Conservation (phyloP, 2,797 vertebrate species). For the Acridotheres tristis region DNA sequence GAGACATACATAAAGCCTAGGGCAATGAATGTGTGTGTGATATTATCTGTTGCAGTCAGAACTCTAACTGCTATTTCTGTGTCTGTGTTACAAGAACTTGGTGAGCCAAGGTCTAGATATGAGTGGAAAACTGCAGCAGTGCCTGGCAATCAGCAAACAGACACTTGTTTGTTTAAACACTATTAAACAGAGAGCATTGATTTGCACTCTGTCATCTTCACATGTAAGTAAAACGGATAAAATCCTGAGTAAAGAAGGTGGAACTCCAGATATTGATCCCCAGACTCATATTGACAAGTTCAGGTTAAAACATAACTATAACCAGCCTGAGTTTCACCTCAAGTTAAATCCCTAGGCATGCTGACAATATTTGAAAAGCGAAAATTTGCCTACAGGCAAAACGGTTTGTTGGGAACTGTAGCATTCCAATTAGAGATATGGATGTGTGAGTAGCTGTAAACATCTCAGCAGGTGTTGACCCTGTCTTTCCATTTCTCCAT, state of each 20-base stretch:
- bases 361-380: background rate
- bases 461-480: background rate
- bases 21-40: background rate
- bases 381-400: constrained; percentile 48
- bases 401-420: background rate
- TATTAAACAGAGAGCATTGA: background rate
- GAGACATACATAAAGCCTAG: background rate
- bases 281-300: constrained; percentile 5
- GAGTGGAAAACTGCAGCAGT: background rate
- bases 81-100: background rate
- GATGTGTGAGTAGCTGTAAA: background rate
- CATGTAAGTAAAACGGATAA: background rate
- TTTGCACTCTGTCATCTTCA: background rate
- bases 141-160: background rate
- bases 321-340: constrained; percentile 11
- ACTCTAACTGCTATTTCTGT: background rate
- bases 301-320: constrained; percentile 30
- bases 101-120: background rate
- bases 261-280: constrained; percentile 9
- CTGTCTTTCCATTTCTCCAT: background rate
- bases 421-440: background rate
- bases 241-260: background rate
- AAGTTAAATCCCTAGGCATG: background rate
- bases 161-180: background rate
- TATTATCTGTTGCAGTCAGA: background rate